Evolutionary conservation across 2,113 vertebrate species (phyloP).

Genomic region (Lycaon pictus): DNA sequence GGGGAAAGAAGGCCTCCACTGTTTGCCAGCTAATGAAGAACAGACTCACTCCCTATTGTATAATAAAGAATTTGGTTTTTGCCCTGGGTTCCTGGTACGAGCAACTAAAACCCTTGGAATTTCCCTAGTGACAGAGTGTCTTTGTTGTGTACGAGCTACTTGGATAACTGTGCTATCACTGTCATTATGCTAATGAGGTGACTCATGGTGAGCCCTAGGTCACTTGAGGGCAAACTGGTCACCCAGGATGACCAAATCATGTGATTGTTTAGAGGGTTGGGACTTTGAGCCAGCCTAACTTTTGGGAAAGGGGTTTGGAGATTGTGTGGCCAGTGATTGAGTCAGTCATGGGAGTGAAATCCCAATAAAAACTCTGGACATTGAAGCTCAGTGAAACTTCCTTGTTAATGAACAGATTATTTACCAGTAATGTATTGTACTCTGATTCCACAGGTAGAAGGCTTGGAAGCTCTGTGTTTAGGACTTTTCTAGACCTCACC

Average conservation of each 20-base stretch:
- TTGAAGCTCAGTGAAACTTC: not conserved
- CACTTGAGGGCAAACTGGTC: not conserved
- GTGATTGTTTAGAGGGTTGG: not conserved
- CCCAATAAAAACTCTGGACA: not conserved
- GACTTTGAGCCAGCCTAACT: not conserved
- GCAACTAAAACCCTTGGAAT: constrained; percentile 17
- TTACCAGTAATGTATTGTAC: not conserved
- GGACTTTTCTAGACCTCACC: not conserved
- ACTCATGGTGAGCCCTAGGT: not conserved
- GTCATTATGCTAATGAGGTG: not conserved
- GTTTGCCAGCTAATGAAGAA: not conserved
- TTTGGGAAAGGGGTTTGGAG: not conserved
- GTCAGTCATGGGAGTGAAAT: not conserved
- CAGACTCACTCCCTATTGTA: not conserved
- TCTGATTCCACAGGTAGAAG: not conserved
- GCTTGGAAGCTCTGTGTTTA: not conserved
- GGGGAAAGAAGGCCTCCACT: not conserved
- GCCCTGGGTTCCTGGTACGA: not conserved
- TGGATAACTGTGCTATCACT: not conserved
- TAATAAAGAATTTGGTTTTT: constrained; percentile 22
- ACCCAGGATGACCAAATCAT: not conserved
- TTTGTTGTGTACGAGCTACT: not conserved
- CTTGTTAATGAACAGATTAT: not conserved
- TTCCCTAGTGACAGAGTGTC: not conserved
- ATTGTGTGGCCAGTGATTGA: not conserved